Conservation (phyloP, 1,140 invertebrate genomes). For the Heliconius congener region DNA sequence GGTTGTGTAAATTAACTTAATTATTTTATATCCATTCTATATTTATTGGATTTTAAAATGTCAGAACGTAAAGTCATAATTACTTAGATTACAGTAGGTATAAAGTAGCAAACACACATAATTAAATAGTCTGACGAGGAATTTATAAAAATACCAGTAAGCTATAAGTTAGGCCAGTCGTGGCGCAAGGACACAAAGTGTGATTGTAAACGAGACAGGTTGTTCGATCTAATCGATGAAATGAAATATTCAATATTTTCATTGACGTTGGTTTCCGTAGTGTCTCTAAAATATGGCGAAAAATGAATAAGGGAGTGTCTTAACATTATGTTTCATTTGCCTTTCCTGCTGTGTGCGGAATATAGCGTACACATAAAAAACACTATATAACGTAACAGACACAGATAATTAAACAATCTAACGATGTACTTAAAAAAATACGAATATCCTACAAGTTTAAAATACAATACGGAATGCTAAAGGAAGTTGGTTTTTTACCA, state of each 20-base stretch:
- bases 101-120: neutral
- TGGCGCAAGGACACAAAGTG: too few relatives aligned
- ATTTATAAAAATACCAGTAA: neutral
- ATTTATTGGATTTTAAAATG: conserved; percentile 3
- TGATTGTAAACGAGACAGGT: too few relatives aligned
- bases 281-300: too few relatives aligned
- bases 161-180: too few relatives aligned
- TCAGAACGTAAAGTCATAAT: neutral
- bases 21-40: neutral
- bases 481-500: neutral
- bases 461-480: neutral
- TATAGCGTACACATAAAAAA: too few relatives aligned
- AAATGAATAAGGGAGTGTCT: too few relatives aligned
- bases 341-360: too few relatives aligned
- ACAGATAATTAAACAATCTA: neutral
- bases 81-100: neutral
- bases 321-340: too few relatives aligned
- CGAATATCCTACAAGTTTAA: neutral
- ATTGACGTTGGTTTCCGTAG: too few relatives aligned
- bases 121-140: neutral
- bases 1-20: neutral
- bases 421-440: neutral
- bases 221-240: too few relatives aligned
- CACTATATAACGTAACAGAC: neutral
- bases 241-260: too few relatives aligned